These are phyloP conservation scores for Pachypsylla venusta DNA, from an alignment of 1,140 invertebrate species.

Conservation along the genomic window DNA sequence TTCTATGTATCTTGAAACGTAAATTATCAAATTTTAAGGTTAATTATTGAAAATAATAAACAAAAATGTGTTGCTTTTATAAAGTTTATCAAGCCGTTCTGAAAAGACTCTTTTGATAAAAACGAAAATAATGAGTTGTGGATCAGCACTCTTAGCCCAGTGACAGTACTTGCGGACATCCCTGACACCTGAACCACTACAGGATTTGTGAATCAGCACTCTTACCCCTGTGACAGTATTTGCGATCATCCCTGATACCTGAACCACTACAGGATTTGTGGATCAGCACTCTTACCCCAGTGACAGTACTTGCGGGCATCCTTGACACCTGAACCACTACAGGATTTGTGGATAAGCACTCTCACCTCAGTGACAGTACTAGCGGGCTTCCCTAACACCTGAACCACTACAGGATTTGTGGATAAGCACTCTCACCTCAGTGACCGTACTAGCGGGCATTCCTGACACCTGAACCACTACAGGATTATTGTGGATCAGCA, in stretches of 20 bases:
- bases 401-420: constrained; percentile 22
- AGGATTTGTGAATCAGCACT: too few relatives aligned
- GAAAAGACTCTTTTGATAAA: too few relatives aligned
- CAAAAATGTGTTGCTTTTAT: too few relatives aligned
- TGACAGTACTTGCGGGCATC: constrained; percentile 20
- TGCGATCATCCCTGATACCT: neutral
- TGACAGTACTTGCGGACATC: too few relatives aligned
- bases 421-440: constrained; percentile 18
- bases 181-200: neutral
- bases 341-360: neutral
- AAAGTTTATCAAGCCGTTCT: too few relatives aligned
- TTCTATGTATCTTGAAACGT: too few relatives aligned
- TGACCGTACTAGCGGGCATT: constrained; percentile 16
- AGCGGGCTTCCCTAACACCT: constrained; percentile 25
- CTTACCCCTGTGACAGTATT: too few relatives aligned
- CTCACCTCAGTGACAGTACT: neutral
- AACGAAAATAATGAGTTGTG: too few relatives aligned
- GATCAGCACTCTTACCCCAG: neutral
- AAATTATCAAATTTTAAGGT: too few relatives aligned
- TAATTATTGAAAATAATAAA: too few relatives aligned
- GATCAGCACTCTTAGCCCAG: too few relatives aligned
- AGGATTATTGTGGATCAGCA: constrained; percentile 6
- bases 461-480: constrained; percentile 15
- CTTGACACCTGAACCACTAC: constrained; percentile 26
- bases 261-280: neutral